Evolutionary conservation across 2,888 invertebrate genomes (phyloP).

Genomic region (Lasioglossum calceatum): DNA sequence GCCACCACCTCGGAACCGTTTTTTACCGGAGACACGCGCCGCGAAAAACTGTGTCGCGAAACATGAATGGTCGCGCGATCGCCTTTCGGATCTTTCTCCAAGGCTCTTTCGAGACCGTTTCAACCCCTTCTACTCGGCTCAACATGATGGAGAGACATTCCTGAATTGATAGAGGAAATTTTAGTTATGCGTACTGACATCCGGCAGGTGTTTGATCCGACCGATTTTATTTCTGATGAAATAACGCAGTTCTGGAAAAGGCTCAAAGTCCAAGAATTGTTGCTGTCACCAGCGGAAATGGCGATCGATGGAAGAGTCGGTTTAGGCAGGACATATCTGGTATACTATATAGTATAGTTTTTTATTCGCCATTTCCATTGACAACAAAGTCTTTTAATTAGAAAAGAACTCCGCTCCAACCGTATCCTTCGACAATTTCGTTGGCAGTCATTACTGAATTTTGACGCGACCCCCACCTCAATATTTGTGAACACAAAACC

Average conservation of each 20-base stretch:
- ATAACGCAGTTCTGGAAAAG: too few relatives aligned
- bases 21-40: slow-evolving; percentile 59
- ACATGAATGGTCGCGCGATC: slow-evolving; percentile 59
- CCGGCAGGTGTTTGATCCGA: slow-evolving; percentile 34
- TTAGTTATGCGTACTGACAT: slow-evolving; percentile 23
- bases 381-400: too few relatives aligned
- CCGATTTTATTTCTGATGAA: too few relatives aligned
- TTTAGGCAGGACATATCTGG: too few relatives aligned
- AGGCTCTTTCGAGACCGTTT: not conserved
- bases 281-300: too few relatives aligned
- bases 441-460: not conserved
- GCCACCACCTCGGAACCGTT: slow-evolving; percentile 65
- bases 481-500: not conserved
- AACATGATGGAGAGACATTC: not conserved
- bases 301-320: too few relatives aligned
- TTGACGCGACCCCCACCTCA: too few relatives aligned
- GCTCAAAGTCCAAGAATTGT: too few relatives aligned
- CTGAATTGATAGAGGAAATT: slow-evolving; percentile 15
- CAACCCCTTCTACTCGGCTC: not conserved
- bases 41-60: slow-evolving; percentile 58
- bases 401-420: too few relatives aligned
- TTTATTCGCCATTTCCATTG: too few relatives aligned
- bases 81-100: slow-evolving; percentile 17
- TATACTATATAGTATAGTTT: too few relatives aligned
- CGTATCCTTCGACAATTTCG: too few relatives aligned